phyloP scores from a whole-genome alignment of 1,140 invertebrate species.

The Himalopsyche phryganea region DNA sequence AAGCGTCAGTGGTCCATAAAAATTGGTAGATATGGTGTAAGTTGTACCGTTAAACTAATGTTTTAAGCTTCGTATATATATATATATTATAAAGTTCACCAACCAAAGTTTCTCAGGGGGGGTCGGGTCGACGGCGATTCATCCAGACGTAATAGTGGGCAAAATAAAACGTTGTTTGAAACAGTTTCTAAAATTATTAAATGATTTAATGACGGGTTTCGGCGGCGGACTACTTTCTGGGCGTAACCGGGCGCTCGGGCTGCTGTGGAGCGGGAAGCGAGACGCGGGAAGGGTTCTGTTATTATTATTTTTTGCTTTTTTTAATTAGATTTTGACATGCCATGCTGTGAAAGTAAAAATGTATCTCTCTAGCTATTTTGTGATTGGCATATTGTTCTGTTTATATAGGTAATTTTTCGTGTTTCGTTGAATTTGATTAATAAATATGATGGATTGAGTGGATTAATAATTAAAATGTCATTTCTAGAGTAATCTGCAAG shows the following conservation, averaged over 20 bases:
- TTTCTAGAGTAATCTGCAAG: no score
- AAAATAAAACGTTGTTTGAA: constrained; percentile 13
- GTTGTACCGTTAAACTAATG: no score
- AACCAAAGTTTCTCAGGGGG: not conserved
- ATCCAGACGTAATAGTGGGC: not conserved
- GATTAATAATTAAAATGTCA: no score
- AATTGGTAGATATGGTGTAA: no score
- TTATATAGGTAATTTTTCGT: no score
- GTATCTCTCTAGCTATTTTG: not conserved
- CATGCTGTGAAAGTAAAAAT: not conserved
- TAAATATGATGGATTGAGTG: no score
- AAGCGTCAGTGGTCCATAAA: no score
- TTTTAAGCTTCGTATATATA: no score
- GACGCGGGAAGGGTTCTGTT: no score
- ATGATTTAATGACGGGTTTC: constrained; percentile 20
- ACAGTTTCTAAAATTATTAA: constrained; percentile 26
- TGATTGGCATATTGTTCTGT: no score
- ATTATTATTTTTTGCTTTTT: not conserved
- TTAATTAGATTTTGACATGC: not conserved
- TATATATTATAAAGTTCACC: no score
- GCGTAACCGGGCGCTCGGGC: not conserved
- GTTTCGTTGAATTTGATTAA: no score
- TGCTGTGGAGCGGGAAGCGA: not conserved
- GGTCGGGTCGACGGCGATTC: not conserved
- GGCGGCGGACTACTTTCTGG: not conserved